Evolutionary conservation across 2,888 invertebrate genomes (phyloP), one percentile per base, ranked within the genome.

Genomic region (Caenorhabditis drosophilae): DNA sequence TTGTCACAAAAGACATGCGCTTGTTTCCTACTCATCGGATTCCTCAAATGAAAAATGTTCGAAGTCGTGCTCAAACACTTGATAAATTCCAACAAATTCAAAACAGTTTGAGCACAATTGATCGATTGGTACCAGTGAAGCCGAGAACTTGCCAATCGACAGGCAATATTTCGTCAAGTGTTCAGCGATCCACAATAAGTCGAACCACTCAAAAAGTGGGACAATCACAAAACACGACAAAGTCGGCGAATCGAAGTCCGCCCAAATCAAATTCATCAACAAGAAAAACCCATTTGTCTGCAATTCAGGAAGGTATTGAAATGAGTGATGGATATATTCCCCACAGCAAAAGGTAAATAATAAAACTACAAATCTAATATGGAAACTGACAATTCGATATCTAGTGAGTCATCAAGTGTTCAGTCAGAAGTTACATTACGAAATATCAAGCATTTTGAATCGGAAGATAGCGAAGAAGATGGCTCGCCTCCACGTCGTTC

Each of bases 271-370:
- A 61, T 41, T 27, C 61, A 18, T 49, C 59, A 3, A n/a, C n/a
- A n/a, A 48, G 76, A 20, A 76, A 75, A 54, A 49, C 70, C 0
- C 73, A 74, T 2, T 55, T 78, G 22, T 55, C 62, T 23, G 69
- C 77, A 7, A 78, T 78, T 36, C 69, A 76, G 31, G 78, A 78
- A 69, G 78, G 77, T n/a, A 75, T 76, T 11, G 78, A 78, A 44
- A 25, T 69, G 27, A 26, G 16, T 20, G 60, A 56, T 11, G 53
- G 35, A 31, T 22, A 26, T 16, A 46, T 63, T 15, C 27, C 41
- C 11, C 58, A 63, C 25, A 57, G 63, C 34, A 25, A 41, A 18
- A 63, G 63, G 63, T 63, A n/a, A 49, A 41, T 15, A 18, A 31
- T n/a, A 2, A 38, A 26, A 36, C n/a, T 36, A n/a, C 15, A 2